Percentiles rank a stretch among this genome's conserved stretches.
Evolutionary conservation across 2,888 invertebrate species (phyloP).

Genomic region (Melanophora roralis): DNA sequence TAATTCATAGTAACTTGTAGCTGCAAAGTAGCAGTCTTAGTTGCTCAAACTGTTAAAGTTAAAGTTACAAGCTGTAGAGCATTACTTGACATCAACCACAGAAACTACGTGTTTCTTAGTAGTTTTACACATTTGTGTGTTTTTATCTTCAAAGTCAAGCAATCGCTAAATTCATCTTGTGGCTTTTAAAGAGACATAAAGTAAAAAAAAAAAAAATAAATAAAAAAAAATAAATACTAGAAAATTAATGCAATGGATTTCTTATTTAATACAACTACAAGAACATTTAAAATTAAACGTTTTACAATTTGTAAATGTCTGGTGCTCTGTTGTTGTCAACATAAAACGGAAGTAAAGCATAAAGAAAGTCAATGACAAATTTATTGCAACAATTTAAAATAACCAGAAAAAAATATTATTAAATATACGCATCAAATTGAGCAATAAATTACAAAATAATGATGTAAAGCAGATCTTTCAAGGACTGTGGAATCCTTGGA

Average conservation of each 20-base stretch:
- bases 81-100: no score
- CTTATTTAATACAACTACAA: not conserved
- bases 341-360: not conserved
- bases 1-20: not conserved
- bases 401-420: no score
- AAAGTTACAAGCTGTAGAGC: no score
- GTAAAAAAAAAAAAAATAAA: not conserved
- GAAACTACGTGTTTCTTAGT: not conserved
- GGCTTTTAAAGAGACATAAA: not conserved
- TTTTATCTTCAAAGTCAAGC: not conserved
- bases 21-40: not conserved
- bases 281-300: not conserved
- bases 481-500: no score
- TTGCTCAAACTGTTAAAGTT: not conserved
- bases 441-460: no score
- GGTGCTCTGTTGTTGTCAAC: constrained; percentile 28
- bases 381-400: not conserved
- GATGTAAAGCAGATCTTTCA: no score
- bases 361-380: not conserved
- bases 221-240: not conserved
- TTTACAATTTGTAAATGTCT: constrained; percentile 51
- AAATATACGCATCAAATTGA: no score
- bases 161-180: not conserved
- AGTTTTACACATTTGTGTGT: not conserved
- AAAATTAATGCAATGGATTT: not conserved